These are phyloP conservation scores for Lithophane leautieri DNA, from an alignment of 2,888 invertebrate genomes.

Conservation along the genomic window DNA sequence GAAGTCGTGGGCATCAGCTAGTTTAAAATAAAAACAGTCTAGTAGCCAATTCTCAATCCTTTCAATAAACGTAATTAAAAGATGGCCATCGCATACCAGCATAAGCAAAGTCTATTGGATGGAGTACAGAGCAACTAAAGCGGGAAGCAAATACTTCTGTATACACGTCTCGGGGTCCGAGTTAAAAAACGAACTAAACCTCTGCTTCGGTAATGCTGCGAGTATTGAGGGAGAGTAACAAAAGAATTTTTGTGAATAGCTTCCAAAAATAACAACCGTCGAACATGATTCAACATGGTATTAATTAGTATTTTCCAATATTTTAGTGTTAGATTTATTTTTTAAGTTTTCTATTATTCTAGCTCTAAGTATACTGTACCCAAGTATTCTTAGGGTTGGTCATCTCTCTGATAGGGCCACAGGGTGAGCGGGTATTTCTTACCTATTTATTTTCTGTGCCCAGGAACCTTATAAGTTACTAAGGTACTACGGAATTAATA, in stretches of 20 bases:
- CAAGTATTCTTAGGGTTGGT: no score
- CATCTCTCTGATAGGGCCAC: no score
- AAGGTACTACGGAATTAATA: no score
- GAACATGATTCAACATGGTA: background rate
- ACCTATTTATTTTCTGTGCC: no score
- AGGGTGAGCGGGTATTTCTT: no score
- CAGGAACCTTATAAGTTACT: no score
- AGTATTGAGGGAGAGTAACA: background rate
- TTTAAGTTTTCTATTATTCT: no score
- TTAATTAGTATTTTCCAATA: background rate
- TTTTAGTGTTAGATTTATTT: background rate
- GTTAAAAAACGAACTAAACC: conserved; percentile 55
- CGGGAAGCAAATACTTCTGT: conserved; percentile 58
- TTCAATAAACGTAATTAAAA: conserved; percentile 53
- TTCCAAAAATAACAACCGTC: background rate
- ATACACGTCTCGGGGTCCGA: conserved; percentile 51
- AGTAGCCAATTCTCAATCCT: background rate
- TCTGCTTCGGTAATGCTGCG: conserved; percentile 34
- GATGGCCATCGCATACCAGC: conserved; percentile 38
- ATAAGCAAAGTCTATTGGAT: conserved; percentile 26
- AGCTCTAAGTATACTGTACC: no score
- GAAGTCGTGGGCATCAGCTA: no score
- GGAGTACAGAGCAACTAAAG: conserved; percentile 48
- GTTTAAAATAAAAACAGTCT: background rate
- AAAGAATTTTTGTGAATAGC: background rate